Base-by-base conservation (phyloP, 2,797 vertebrate species). In the Amazona ochrocephala region DNA sequence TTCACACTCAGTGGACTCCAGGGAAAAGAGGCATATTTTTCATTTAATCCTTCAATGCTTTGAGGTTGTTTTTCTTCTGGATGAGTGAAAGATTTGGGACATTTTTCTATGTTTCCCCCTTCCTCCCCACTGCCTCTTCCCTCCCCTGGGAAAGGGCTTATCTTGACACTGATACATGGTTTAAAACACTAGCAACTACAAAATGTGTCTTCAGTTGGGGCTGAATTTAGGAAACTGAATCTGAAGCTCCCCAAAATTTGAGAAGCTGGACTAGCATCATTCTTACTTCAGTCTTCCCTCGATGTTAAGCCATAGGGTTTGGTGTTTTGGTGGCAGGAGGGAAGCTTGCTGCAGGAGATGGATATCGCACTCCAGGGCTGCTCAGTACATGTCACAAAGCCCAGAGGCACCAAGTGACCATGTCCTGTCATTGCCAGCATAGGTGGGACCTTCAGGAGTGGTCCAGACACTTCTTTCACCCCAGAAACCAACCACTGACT, bases 1-100 rank as follows among this genome's bases (percentile, higher is more conserved):
- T 7, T 82, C 86, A 93, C 0, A 1, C 75, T 68, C 75, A 87
- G 54, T 81, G 68, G 65, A 84, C 78, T 64, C 84, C 42, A 72
- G 60, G 39, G 72, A 68, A 92, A 50, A 84, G n/a, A 84, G 42
- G 53, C 90, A 48, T 65, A 67, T 93, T 89, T 93, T 81, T 92
- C 53, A 93, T 89, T 92, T 90, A 94, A 81, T 79, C 82, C 62
- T 92, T 83, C 68, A 56, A 3, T 80, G 84, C 78, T 93, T 92
- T 80, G 51, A 30, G 45, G 51, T 84, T 94, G 70, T 81, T 94
- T 94, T 96, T 91, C 64, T 90, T 94, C 90, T 83, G 81, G 41
- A 7, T 87, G 74, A 94, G 60, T 16, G 19, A 72, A 89, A 87
- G 75, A 89, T 82, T 84, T 29, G n/a, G 82, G 90, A 73, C 21